These are phyloP conservation scores for Alectura lathami DNA, from an alignment of 2,113 vertebrate species.

Conservation along the genomic window DNA sequence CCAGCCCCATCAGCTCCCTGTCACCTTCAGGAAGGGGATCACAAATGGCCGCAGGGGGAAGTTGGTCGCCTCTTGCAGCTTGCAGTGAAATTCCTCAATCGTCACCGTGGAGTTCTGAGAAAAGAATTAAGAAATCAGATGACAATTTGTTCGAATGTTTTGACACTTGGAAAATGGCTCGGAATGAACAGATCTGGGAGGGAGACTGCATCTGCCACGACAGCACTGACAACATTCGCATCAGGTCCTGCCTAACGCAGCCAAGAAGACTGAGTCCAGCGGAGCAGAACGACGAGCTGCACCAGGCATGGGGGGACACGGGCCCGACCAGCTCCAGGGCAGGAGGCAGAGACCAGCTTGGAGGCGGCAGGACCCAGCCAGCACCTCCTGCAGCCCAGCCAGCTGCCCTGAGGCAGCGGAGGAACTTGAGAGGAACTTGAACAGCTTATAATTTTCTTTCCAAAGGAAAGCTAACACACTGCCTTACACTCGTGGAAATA, in stretches of 20 bases:
- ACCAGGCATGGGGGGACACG: neutral
- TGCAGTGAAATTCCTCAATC: slow-evolving; percentile 97
- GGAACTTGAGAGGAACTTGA: neutral
- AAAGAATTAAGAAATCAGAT: slow-evolving; percentile 48
- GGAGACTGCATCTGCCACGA: slow-evolving; percentile 4
- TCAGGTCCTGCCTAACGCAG: neutral
- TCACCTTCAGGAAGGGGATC: slow-evolving; percentile 98
- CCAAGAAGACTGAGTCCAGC: neutral
- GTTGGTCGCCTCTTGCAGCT: slow-evolving; percentile 98
- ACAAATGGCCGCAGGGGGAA: slow-evolving; percentile 97
- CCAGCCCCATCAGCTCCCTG: neutral
- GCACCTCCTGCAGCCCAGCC: neutral
- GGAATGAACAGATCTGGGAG: slow-evolving; percentile 3
- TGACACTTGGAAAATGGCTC: neutral
- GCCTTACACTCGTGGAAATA: neutral
- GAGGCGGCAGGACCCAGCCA: slow-evolving; percentile 7
- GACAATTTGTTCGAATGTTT: slow-evolving; percentile 25
- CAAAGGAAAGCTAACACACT: neutral
- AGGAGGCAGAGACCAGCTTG: neutral
- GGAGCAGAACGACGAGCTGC: neutral
- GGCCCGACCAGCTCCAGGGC: neutral
- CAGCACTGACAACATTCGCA: neutral
- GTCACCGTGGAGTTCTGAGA: slow-evolving; percentile 95
- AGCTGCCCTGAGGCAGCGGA: neutral
- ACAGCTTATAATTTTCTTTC: neutral